Evolutionary conservation across 1,140 invertebrate species (phyloP).

Genomic region (Pseudomyrmex cubaensis): DNA sequence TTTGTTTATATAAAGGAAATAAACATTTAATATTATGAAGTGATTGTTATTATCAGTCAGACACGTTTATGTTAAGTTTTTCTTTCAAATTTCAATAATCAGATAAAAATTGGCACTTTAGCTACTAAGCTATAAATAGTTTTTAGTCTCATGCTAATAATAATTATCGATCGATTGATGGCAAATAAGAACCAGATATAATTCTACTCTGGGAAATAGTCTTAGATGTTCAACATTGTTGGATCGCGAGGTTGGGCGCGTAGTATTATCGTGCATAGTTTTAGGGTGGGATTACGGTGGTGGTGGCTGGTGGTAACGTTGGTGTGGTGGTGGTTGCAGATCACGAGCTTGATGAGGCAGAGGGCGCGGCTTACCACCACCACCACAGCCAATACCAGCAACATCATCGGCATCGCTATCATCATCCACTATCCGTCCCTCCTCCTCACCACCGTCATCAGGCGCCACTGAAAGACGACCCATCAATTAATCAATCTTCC

Average conservation of each 20-base stretch:
- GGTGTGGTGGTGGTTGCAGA: constrained; percentile 85
- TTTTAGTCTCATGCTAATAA: not conserved
- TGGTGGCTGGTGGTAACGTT: constrained; percentile 85
- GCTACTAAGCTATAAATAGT: not conserved
- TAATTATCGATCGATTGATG: constrained; percentile 30
- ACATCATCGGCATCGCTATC: constrained; percentile 84
- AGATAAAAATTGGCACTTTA: not conserved
- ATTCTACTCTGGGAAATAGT: constrained; percentile 34
- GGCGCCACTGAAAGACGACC: constrained; percentile 67
- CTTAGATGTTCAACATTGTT: constrained; percentile 50
- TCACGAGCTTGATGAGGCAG: constrained; percentile 83
- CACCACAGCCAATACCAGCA: constrained; percentile 84
- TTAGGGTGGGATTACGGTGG: constrained; percentile 73
- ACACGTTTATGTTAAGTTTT: too few species aligned
- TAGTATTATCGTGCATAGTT: constrained; percentile 44
- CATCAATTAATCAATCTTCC: constrained; percentile 58
- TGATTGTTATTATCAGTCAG: too few species aligned
- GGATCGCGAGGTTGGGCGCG: constrained; percentile 48
- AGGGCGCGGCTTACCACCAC: constrained; percentile 83
- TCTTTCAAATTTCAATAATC: not conserved
- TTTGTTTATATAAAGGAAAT: too few species aligned
- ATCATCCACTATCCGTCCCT: constrained; percentile 75
- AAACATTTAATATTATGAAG: too few species aligned
- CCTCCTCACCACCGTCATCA: constrained; percentile 80
- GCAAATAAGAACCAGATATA: constrained; percentile 17